Evolutionary conservation across 92 coral and sea anemone species (phyloP).

Genomic region (Porites evermanni): DNA sequence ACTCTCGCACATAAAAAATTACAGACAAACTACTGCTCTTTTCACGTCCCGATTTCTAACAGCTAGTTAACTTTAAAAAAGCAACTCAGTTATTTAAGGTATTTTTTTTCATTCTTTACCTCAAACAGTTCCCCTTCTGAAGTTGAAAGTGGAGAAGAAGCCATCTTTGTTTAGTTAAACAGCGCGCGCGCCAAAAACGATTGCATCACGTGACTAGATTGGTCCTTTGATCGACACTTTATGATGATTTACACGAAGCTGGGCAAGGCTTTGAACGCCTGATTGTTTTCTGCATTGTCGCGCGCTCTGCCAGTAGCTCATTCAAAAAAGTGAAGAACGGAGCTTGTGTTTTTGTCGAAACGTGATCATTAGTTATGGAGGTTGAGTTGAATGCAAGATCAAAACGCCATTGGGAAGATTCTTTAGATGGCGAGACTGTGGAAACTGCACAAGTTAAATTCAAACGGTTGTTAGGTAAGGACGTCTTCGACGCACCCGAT

Average conservation of each 20-base stretch:
- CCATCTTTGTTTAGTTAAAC: slow-evolving; percentile 17
- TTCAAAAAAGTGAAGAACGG: neutral
- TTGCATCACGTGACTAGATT: neutral
- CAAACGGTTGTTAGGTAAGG: slow-evolving; percentile 43
- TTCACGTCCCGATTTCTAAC: neutral
- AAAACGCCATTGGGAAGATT: slow-evolving; percentile 15
- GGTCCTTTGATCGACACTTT: neutral
- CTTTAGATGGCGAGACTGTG: neutral
- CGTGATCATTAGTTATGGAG: neutral
- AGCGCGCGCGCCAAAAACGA: slow-evolving; percentile 30
- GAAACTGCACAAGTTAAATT: slow-evolving; percentile 35
- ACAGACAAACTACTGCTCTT: neutral
- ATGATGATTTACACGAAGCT: neutral
- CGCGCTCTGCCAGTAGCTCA: neutral
- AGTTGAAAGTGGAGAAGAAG: slow-evolving; percentile 15
- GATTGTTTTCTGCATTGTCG: neutral
- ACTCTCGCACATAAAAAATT: neutral
- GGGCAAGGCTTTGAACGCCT: neutral
- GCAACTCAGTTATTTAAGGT: no score
- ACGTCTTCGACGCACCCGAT: no score
- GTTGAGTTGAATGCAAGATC: slow-evolving; percentile 3
- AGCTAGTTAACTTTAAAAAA: neutral
- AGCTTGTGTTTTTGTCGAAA: neutral
- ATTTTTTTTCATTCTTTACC: neutral
- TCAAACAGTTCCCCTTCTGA: slow-evolving; percentile 34